Conservation (phyloP, 2,797 vertebrate genomes). For the Caiman crocodilus region DNA sequence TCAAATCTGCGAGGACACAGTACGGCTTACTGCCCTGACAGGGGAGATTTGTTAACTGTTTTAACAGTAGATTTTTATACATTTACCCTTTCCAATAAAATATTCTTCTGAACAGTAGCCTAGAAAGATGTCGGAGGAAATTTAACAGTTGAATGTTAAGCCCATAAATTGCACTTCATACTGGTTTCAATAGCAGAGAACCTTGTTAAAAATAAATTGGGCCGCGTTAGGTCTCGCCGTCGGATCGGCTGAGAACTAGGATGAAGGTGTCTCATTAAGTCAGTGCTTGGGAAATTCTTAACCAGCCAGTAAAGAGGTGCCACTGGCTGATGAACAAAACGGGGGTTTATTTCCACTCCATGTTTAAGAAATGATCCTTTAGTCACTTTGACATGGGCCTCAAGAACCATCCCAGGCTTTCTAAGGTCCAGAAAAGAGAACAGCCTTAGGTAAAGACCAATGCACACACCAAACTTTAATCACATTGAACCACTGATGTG, state of each 20-base stretch:
- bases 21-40: conserved; percentile 77
- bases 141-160: conserved; percentile 75
- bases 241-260: conserved; percentile 38
- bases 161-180: conserved; percentile 76
- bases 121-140: conserved; percentile 70
- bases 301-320: background rate
- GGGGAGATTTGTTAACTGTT: conserved; percentile 80
- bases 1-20: conserved; percentile 73
- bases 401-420: conserved; percentile 39
- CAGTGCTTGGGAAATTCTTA: conserved; percentile 22
- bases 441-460: background rate
- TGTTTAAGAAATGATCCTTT: conserved; percentile 5
- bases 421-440: conserved; percentile 12
- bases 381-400: background rate
- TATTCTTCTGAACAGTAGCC: conserved; percentile 65
- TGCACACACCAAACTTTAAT: background rate
- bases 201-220: conserved; percentile 78
- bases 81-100: conserved; percentile 79
- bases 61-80: conserved; percentile 78
- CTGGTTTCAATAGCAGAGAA: conserved; percentile 68
- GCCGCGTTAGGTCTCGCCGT: conserved; percentile 51
- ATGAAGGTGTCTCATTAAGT: conserved; percentile 49
- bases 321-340: background rate
- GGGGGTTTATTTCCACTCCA: conserved; percentile 52
- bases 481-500: conserved; percentile 13